A percentile compares a stretch with the other conserved stretches of the same genome.
Conservation (phyloP, 2,797 vertebrate species). For the Synaphobranchus kaupii region DNA sequence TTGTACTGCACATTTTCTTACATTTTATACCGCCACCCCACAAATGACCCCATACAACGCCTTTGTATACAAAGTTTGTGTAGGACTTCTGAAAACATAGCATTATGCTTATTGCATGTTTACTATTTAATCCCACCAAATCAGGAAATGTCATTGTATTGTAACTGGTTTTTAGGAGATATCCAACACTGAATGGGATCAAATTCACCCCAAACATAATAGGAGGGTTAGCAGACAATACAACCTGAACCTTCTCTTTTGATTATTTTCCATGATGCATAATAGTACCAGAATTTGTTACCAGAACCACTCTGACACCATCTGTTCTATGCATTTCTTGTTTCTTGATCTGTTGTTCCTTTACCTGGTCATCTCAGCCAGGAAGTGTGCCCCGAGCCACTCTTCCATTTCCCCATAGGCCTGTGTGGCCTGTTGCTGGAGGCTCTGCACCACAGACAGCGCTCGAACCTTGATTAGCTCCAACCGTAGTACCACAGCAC, state of each 20-base stretch:
- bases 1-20: too few species aligned
- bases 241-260: background rate
- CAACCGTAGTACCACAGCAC: conserved; percentile 71
- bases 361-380: conserved; percentile 86
- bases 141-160: too few species aligned
- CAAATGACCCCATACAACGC: too few species aligned
- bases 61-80: too few species aligned
- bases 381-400: conserved; percentile 74
- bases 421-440: conserved; percentile 70
- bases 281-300: background rate
- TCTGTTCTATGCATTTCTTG: background rate
- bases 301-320: background rate
- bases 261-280: background rate
- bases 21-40: too few species aligned
- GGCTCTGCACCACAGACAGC: conserved; percentile 65
- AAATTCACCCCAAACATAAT: too few species aligned
- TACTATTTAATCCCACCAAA: too few species aligned
- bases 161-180: too few species aligned
- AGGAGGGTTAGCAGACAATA: background rate
- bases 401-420: conserved; percentile 76
- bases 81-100: too few species aligned
- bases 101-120: too few species aligned
- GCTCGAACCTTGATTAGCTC: conserved; percentile 79
- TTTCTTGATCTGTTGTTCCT: background rate
- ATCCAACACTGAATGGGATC: too few species aligned